These are phyloP conservation scores for Tribolium madens DNA, from an alignment of 1,140 invertebrate species.

Conservation along the genomic window DNA sequence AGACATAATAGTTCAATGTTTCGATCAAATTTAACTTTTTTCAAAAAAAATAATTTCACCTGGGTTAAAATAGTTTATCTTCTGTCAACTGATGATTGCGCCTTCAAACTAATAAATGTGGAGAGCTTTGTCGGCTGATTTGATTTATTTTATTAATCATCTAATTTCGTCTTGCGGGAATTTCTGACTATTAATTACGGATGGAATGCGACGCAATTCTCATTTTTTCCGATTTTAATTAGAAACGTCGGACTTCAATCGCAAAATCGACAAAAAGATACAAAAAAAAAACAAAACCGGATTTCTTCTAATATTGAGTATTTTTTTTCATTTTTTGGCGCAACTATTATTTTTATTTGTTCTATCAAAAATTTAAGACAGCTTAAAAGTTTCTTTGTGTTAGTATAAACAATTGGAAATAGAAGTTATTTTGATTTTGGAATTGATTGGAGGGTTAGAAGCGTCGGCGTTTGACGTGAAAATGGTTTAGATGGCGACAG, in stretches of 20 bases:
- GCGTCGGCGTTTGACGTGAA: background rate
- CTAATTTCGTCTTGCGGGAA: background rate
- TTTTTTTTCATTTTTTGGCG: too few species aligned
- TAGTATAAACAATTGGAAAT: too few species aligned
- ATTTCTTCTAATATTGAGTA: too few species aligned
- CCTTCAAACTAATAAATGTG: slow-evolving; percentile 40
- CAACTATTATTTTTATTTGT: too few species aligned
- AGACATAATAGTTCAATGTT: slow-evolving; percentile 20
- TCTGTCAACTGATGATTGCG: slow-evolving; percentile 40
- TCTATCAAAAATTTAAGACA: too few species aligned
- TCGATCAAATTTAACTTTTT: slow-evolving; percentile 10
- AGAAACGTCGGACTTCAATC: background rate
- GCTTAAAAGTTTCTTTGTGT: slow-evolving; percentile 14
- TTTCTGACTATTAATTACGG: background rate
- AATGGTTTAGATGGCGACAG: slow-evolving; percentile 15
- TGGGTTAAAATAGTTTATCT: slow-evolving; percentile 31
- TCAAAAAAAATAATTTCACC: background rate
- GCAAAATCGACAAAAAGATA: background rate
- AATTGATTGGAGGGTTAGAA: too few species aligned
- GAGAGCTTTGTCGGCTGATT: slow-evolving; percentile 37
- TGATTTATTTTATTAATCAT: slow-evolving; percentile 43
- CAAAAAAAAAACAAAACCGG: too few species aligned
- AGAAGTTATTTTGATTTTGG: too few species aligned
- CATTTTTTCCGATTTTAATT: background rate
- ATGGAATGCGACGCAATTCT: background rate